phyloP scores from a whole-genome alignment of 2,797 vertebrate genomes.

The Karalla daura region DNA sequence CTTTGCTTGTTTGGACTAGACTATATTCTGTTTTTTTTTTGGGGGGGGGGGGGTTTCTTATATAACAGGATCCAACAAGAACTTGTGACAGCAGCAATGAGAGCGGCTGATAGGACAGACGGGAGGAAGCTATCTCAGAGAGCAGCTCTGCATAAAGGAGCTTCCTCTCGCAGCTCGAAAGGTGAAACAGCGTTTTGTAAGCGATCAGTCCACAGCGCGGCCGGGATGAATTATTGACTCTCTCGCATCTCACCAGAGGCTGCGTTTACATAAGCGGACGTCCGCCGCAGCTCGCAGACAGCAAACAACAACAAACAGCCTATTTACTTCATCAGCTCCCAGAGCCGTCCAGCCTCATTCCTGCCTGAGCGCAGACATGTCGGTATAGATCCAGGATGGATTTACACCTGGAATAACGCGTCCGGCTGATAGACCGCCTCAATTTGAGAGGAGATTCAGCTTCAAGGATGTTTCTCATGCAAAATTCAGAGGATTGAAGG shows the following conservation, averaged over 20 bases:
- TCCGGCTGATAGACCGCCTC: neutral
- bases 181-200: neutral
- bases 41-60: too few relatives aligned
- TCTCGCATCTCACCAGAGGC: neutral
- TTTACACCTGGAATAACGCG: neutral
- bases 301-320: constrained; percentile 17
- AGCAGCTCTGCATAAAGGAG: neutral
- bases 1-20: too few relatives aligned
- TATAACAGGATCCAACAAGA: neutral
- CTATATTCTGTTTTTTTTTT: neutral
- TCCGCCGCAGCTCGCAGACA: neutral
- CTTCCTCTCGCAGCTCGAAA: neutral
- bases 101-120: neutral
- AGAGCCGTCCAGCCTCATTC: neutral
- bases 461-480: neutral
- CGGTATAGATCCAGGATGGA: neutral
- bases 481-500: neutral
- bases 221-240: constrained; percentile 13
- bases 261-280: constrained; percentile 8
- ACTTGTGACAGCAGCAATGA: neutral
- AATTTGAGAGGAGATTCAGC: neutral
- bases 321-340: neutral
- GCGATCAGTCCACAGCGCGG: neutral
- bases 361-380: neutral
- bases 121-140: neutral